These are phyloP conservation scores for Anhinga anhinga DNA, from an alignment of 2,113 vertebrate species.

Conservation along the genomic window DNA sequence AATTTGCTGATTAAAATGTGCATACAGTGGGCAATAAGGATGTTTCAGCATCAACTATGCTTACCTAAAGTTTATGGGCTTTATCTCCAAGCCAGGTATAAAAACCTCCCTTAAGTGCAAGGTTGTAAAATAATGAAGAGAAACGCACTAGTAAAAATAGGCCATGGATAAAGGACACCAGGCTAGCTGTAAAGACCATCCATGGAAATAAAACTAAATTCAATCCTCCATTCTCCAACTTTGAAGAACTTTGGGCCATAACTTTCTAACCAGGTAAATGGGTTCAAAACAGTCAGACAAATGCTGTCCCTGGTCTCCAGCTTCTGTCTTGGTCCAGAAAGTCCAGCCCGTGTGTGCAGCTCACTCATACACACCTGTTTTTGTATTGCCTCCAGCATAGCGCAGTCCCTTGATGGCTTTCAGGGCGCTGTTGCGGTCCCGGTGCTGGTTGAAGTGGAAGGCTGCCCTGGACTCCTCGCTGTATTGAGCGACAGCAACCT, in stretches of 20 bases:
- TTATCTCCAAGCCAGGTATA: background rate
- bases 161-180: background rate
- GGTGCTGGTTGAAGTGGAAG: conserved; percentile 78
- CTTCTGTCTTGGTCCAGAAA: background rate
- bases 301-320: background rate
- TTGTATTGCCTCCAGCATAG: conserved; percentile 87
- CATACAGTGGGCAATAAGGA: background rate
- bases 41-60: background rate
- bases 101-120: background rate
- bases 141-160: background rate
- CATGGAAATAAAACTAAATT: background rate
- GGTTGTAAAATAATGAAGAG: background rate
- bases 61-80: background rate
- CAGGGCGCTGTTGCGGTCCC: conserved; percentile 80
- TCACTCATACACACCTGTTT: conserved; percentile 73
- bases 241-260: background rate
- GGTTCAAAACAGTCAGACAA: background rate
- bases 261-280: background rate
- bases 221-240: rapidly evolving
- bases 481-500: conserved; percentile 89
- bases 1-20: background rate
- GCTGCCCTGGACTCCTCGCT: conserved; percentile 84
- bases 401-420: conserved; percentile 73
- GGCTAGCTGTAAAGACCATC: background rate
- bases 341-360: background rate